A percentile compares a stretch with the other conserved stretches of the same genome.
phyloP scores from a whole-genome alignment of 2,888 invertebrate species.

The Drosophila engyochracea region DNA sequence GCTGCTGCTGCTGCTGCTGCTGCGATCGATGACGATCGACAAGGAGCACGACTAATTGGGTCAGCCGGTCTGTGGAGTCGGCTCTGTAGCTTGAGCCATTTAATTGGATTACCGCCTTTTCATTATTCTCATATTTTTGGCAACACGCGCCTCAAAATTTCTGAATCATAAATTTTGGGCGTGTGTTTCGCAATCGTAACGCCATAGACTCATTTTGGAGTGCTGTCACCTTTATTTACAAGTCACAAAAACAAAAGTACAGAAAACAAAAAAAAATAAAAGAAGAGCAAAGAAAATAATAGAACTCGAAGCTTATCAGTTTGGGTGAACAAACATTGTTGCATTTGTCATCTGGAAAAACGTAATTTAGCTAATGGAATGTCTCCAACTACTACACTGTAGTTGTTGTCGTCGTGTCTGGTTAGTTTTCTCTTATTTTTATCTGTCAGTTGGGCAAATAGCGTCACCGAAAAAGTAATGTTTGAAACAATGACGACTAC shows the following conservation, averaged over 20 bases:
- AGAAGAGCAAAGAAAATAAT: conserved; percentile 8
- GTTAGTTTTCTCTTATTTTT: conserved; percentile 48
- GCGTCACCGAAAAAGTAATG: conserved; percentile 10
- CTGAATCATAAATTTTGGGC: conserved; percentile 44
- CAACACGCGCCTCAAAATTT: conserved; percentile 56
- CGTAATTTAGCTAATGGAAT: conserved; percentile 59
- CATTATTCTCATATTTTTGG: conserved; percentile 63
- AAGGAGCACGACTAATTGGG: conserved; percentile 80
- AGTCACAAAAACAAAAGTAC: conserved; percentile 11
- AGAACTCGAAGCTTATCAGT: conserved; percentile 67
- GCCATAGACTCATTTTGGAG: conserved; percentile 35
- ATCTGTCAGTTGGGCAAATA: conserved; percentile 64
- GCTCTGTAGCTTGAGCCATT: conserved; percentile 59
- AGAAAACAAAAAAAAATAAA: neutral
- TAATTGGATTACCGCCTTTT: conserved; percentile 84
- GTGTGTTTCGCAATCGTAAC: conserved; percentile 43
- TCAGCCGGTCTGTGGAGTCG: conserved; percentile 63
- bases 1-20: neutral
- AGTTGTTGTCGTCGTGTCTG: conserved; percentile 9
- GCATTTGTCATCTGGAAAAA: conserved; percentile 40
- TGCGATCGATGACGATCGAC: conserved; percentile 53
- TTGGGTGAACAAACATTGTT: conserved; percentile 53
- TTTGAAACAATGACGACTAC: conserved; percentile 69
- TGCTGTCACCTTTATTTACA: conserved; percentile 49
- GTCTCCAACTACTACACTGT: conserved; percentile 27